Base-by-base conservation (phyloP, 2,797 vertebrate species). In the Monodelphis domestica region DNA sequence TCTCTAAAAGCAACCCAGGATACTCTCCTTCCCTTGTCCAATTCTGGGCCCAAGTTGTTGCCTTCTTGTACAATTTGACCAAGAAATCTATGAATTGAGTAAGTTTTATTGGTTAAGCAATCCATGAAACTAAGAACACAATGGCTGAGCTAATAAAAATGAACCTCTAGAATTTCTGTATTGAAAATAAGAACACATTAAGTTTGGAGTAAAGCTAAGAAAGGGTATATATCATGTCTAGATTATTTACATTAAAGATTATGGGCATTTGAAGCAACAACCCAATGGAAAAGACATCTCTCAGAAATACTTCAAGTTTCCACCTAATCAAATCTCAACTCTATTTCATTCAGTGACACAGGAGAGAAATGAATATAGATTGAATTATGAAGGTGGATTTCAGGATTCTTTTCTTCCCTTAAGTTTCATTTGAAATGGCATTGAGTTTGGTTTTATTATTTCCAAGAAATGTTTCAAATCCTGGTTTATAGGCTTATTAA, bases 391-490 rank as follows among this genome's bases (percentile, higher is more conserved):
- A 87, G 24, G 24, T 84, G 26, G 12, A 6, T 59, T 91, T 12
- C 12, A 59, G 30, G 4, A 12, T 59, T 91, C 10, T 14, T 91
- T 53, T 33, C 33, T 97, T 94, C 92, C 54, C 56, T 92, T 91
- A 55, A 70, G 9, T 95, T 93, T 10, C 1, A 89, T 87, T 95
- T 45, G 38, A 95, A 96, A 92, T 88, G 59, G 24, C 88, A 93
- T 52, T 6, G 92, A 90, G 63, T 45, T 7, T 50, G 70, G 28
- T 93, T 92, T 90, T 94, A 63, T 87, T 88, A 56, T 89, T 92
- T 28, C 0, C 53, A 54, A 0, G 0, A 89, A 92, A 89, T 89
- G 53, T 93, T 92, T 96, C 53, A 92, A 93, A 95, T 50, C 92
- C 53, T 55, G 59, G 95, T 78, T 33, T 17, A 50, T 45, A 0